phyloP scores from a whole-genome alignment of 2,113 vertebrate species.

The Sinocyclocheilus maitianheensis region DNA sequence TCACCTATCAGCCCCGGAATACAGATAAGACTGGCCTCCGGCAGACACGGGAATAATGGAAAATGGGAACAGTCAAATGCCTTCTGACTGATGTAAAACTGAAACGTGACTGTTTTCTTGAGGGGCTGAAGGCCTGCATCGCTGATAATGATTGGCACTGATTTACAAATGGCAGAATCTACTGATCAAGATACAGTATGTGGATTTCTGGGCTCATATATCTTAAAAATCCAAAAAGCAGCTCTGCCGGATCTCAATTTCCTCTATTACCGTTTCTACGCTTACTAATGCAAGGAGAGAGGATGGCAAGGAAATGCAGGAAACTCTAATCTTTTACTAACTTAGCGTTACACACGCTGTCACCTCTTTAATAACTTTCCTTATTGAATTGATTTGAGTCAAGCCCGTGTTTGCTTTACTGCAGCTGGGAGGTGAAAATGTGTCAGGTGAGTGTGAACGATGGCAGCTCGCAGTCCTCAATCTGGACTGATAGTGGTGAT shows the following conservation, averaged over 20 bases:
- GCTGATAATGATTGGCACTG: not conserved
- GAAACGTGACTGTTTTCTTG: slow-evolving; percentile 61
- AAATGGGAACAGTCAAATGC: slow-evolving; percentile 70
- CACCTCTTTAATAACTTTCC: slow-evolving; percentile 52
- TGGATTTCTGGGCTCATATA: not conserved
- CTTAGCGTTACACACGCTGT: slow-evolving; percentile 25
- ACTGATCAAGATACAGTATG: not conserved
- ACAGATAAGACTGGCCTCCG: slow-evolving; percentile 72
- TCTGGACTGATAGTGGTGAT: slow-evolving; percentile 69
- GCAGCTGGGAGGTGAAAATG: slow-evolving; percentile 66
- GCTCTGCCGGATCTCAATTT: not conserved
- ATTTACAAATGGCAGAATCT: not conserved
- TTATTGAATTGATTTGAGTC: slow-evolving; percentile 64
- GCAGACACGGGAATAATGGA: slow-evolving; percentile 71
- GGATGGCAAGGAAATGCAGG: slow-evolving; percentile 11
- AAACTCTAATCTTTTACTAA: slow-evolving; percentile 32
- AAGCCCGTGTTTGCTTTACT: slow-evolving; percentile 63
- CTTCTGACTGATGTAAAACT: slow-evolving; percentile 64
- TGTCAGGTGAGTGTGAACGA: slow-evolving; percentile 63
- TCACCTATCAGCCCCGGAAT: slow-evolving; percentile 72
- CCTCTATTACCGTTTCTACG: not conserved
- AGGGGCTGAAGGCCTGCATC: slow-evolving; percentile 52
- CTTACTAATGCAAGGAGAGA: not conserved
- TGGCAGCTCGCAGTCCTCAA: slow-evolving; percentile 67
- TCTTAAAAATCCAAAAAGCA: not conserved